A percentile compares a stretch with the other conserved stretches of the same genome.
These are phyloP conservation scores for Epinephelus lanceolatus DNA, from an alignment of 2,113 vertebrate genomes.

Conservation along the genomic window DNA sequence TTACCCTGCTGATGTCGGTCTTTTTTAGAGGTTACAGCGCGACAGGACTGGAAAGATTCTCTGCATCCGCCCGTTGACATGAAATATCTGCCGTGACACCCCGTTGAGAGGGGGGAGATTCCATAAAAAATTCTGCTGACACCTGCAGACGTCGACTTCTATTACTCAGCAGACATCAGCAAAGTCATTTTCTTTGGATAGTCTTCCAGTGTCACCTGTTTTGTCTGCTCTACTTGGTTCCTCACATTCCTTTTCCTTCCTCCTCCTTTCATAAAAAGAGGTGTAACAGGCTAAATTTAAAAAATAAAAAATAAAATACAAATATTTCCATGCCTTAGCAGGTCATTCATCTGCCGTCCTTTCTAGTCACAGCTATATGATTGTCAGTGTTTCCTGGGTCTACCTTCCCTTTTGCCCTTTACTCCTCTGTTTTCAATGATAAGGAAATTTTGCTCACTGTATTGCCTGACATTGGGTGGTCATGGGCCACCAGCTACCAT, in stretches of 20 bases:
- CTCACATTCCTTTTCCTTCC: not conserved
- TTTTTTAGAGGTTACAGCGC: slow-evolving; percentile 73
- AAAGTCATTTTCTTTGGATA: slow-evolving; percentile 49
- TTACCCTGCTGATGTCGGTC: slow-evolving; percentile 74
- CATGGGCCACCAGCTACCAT: slow-evolving; percentile 40
- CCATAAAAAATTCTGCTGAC: slow-evolving; percentile 79
- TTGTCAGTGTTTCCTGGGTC: not conserved
- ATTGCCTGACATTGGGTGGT: slow-evolving; percentile 23
- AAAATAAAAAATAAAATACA: not conserved
- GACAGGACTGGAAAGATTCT: slow-evolving; percentile 58
- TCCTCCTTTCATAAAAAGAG: not conserved
- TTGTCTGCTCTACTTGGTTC: slow-evolving; percentile 19
- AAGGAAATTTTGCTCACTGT: not conserved
- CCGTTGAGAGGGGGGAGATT: slow-evolving; percentile 60
- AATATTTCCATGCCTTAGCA: not conserved
- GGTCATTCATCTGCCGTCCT: not conserved
- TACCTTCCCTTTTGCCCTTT: not conserved
- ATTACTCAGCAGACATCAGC: slow-evolving; percentile 72
- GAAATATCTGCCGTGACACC: slow-evolving; percentile 78
- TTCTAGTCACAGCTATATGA: not conserved
- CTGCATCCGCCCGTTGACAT: slow-evolving; percentile 67
- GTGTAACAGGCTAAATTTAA: not conserved
- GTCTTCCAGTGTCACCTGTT: slow-evolving; percentile 28
- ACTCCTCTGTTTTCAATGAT: not conserved
- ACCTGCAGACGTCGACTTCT: slow-evolving; percentile 59